phyloP scores from a whole-genome alignment of 2,113 vertebrate species.

The Spilogale gracilis region DNA sequence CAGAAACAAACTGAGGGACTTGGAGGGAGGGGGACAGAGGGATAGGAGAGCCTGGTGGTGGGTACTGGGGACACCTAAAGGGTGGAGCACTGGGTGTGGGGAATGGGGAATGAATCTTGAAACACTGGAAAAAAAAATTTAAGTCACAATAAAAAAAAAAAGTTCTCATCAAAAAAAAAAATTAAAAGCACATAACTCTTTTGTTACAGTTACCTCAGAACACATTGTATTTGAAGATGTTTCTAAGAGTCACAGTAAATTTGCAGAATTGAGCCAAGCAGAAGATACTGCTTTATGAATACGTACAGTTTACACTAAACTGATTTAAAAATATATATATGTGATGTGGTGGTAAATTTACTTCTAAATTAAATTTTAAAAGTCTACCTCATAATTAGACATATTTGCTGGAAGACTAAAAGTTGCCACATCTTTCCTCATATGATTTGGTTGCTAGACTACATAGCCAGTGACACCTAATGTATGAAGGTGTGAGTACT shows the following conservation, averaged over 20 bases:
- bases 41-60: too few relatives aligned
- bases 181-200: constrained; percentile 48
- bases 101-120: too few relatives aligned
- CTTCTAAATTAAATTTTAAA: constrained; percentile 39
- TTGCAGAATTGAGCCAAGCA: constrained; percentile 26
- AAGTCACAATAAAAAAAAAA: too few relatives aligned
- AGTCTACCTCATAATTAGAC: constrained; percentile 26
- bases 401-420: constrained; percentile 58
- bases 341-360: constrained; percentile 4
- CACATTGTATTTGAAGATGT: constrained; percentile 44
- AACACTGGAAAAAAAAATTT: too few relatives aligned
- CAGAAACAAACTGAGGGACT: too few relatives aligned
- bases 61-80: too few relatives aligned
- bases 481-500: background rate
- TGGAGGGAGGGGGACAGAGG: too few relatives aligned
- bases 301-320: constrained; percentile 1
- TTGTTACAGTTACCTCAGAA: constrained; percentile 56
- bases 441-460: constrained; percentile 20
- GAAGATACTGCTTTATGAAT: constrained; percentile 57
- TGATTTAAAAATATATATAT: constrained; percentile 27
- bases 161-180: background rate
- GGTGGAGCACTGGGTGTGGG: too few relatives aligned
- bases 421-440: constrained; percentile 19
- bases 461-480: background rate
- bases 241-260: constrained; percentile 48